A percentile compares a stretch with the other conserved stretches of the same genome.
Conservation (phyloP, 1,140 invertebrate genomes). For the Notospermus geniculatus region DNA sequence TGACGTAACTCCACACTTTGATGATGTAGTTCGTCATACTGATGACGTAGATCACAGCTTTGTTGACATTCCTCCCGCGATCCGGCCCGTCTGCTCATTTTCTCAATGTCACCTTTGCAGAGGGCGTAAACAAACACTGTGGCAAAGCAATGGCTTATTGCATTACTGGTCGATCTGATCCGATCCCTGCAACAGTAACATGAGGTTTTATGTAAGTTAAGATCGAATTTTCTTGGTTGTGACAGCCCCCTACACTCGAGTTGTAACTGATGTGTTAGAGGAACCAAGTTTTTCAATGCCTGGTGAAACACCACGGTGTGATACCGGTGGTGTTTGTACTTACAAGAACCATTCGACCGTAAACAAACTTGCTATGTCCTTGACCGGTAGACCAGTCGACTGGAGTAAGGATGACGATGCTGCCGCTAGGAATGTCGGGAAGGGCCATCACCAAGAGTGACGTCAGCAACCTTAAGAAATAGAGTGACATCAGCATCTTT, state of each 20-base stretch:
- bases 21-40: no score
- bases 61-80: no score
- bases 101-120: not conserved
- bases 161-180: not conserved
- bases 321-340: slow-evolving; percentile 20
- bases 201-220: not conserved
- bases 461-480: slow-evolving; percentile 33
- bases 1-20: no score
- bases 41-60: no score
- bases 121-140: slow-evolving; percentile 1
- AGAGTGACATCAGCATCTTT: not conserved
- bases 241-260: not conserved
- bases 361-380: slow-evolving; percentile 38
- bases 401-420: slow-evolving; percentile 46
- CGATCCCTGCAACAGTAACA: slow-evolving; percentile 7
- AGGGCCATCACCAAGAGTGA: slow-evolving; percentile 36
- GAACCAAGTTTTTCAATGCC: no score
- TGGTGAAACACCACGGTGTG: no score
- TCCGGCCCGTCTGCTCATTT: not conserved
- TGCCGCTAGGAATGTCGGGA: slow-evolving; percentile 43
- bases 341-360: slow-evolving; percentile 49
- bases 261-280: no score
- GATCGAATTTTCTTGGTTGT: not conserved
- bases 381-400: slow-evolving; percentile 34
- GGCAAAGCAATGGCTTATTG: not conserved